Percentiles rank a stretch among this genome's conserved stretches.
Conservation (phyloP, 2,888 invertebrate species). For the Meliscaeva auricollis region DNA sequence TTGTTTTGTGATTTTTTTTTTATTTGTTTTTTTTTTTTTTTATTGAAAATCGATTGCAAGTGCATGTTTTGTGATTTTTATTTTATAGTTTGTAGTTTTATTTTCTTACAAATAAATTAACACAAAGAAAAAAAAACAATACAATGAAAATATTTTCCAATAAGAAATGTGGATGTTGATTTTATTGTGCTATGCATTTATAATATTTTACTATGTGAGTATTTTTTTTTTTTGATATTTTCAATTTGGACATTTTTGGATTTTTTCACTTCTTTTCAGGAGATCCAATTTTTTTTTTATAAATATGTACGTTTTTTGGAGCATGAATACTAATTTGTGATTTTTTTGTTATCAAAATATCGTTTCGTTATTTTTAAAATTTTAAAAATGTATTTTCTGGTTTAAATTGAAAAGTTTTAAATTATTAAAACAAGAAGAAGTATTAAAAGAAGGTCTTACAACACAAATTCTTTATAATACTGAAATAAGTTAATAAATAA, state of each 20-base stretch:
- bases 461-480: too few species aligned
- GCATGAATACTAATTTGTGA: too few species aligned
- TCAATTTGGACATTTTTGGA: background rate
- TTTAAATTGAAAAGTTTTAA: too few species aligned
- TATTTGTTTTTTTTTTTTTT: slow-evolving; percentile 7
- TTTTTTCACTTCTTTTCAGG: too few species aligned
- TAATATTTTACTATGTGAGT: slow-evolving; percentile 79
- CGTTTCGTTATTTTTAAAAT: too few species aligned
- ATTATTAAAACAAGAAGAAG: too few species aligned
- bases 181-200: slow-evolving; percentile 80
- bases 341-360: too few species aligned
- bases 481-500: too few species aligned
- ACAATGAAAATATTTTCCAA: slow-evolving; percentile 40
- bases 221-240: slow-evolving; percentile 6
- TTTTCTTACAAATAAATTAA: background rate
- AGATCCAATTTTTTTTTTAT: too few species aligned
- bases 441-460: too few species aligned
- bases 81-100: background rate
- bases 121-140: slow-evolving; percentile 41
- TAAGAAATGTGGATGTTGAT: slow-evolving; percentile 80
- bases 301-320: too few species aligned
- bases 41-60: slow-evolving; percentile 38
- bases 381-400: too few species aligned
- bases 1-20: slow-evolving; percentile 5
- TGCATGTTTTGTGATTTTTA: slow-evolving; percentile 36